Evolutionary conservation across 2,797 vertebrate species (phyloP), one percentile per base, ranked within the genome.

Genomic region (Lutra lutra): DNA sequence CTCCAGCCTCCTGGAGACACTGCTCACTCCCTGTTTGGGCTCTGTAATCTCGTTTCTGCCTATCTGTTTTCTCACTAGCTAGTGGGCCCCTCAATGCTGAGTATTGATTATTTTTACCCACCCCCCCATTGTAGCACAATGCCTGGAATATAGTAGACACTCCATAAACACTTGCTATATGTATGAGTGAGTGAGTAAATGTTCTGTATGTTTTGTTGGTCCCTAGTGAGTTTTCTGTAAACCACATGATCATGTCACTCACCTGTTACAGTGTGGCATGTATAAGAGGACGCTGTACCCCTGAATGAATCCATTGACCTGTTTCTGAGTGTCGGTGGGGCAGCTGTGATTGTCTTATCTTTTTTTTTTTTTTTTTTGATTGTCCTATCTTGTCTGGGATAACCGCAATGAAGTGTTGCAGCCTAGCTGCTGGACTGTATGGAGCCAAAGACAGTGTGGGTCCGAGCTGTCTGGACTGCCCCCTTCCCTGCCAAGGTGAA

Each of bases 281-380:
- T n/a, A 14, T 6, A 8, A 40, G 32, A 56, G 2, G 15, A 13
- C 0, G 3, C 60, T 75, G 4, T 21, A 9, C 5, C 56, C 4
- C 7, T 48, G 66, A 60, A 64, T n/a, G 20, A 83, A 25, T 58
- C 2, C 0, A 13, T 9, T 9, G 58, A 21, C 75, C 82, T 56
- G 10, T 51, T 70, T 32, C 40, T 23, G 54, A 43, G 14, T 21
- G 5, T 43, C 51, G 7, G 7, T 21, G 27, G 20, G 20, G 29
- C 29, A 58, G 20, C 54, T 51, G 10, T 15, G 15, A 29, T 17
- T 79, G 85, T 38, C 15, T 23, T 64, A 0, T 75, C 27, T 20
- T 38, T n/a, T n/a, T n/a, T n/a, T n/a, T n/a, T n/a, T n/a, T n/a
- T n/a, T n/a, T n/a, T n/a, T n/a, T n/a, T 15, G 15, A 29, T 17